Evolutionary conservation across 2,113 vertebrate genomes (phyloP).

Genomic region (Nothoprocta pentlandii): DNA sequence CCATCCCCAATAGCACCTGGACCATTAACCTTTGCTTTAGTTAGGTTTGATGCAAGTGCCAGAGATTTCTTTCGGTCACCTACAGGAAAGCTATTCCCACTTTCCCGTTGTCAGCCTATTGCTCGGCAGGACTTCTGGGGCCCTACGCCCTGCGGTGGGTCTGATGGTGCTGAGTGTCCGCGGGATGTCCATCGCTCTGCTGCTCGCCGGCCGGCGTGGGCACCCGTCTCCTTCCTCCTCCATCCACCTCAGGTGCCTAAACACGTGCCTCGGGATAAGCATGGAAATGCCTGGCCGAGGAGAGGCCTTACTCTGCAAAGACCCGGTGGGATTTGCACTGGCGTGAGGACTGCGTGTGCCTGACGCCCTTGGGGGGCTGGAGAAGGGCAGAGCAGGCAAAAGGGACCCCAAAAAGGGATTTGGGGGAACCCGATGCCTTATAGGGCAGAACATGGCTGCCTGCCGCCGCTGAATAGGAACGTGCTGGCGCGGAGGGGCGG

Average conservation of each 20-base stretch:
- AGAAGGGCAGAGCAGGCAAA: too few relatives aligned
- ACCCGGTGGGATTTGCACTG: background rate
- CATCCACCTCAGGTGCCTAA: background rate
- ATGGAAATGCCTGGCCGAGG: too few relatives aligned
- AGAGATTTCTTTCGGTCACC: background rate
- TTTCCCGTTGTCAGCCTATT: background rate
- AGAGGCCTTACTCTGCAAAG: background rate
- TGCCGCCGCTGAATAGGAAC: background rate
- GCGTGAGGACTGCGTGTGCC: background rate
- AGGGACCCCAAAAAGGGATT: background rate
- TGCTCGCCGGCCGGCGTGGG: background rate
- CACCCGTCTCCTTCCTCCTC: background rate
- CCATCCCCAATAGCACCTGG: background rate
- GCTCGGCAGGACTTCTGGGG: background rate
- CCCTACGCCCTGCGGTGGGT: background rate
- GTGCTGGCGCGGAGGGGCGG: background rate
- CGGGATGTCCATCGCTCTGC: background rate
- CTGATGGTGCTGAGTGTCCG: background rate
- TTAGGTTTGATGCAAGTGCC: background rate
- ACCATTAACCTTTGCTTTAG: background rate
- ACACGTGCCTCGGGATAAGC: background rate
- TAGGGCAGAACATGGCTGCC: background rate
- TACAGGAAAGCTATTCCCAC: background rate
- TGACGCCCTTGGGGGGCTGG: background rate
- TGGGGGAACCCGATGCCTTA: rapidly evolving